A percentile compares a stretch with the other conserved stretches of the same genome.
These are phyloP conservation scores for Antheraea yamamai DNA, from an alignment of 2,888 invertebrate genomes.

Conservation along the genomic window DNA sequence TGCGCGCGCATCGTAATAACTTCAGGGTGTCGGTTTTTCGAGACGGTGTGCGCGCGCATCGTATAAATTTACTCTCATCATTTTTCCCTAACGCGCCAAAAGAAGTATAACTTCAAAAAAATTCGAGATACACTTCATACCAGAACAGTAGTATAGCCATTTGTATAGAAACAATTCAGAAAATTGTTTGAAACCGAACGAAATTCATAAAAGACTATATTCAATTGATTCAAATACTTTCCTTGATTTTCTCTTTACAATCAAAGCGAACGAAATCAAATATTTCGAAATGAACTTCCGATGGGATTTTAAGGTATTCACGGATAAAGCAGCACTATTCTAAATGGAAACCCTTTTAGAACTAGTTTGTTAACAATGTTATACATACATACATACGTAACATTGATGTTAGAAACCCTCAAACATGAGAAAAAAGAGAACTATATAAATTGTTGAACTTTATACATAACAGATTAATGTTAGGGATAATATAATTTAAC, in stretches of 20 bases:
- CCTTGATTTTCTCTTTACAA: conserved; percentile 16
- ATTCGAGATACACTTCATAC: not conserved
- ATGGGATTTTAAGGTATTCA: not conserved
- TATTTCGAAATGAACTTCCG: not conserved
- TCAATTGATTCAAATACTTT: conserved; percentile 28
- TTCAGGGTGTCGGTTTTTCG: no score
- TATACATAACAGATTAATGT: not conserved
- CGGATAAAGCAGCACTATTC: not conserved
- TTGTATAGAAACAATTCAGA: not conserved
- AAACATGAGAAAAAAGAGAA: not conserved
- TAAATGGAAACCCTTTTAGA: conserved; percentile 2
- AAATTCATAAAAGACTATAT: not conserved
- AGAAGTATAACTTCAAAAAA: no score
- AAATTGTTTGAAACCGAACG: conserved; percentile 1
- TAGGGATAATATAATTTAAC: not conserved
- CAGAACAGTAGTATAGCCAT: not conserved
- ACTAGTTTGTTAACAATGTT: not conserved
- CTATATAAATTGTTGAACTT: not conserved
- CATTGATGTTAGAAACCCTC: not conserved
- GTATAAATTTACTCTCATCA: no score
- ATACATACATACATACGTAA: not conserved
- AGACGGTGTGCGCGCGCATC: no score
- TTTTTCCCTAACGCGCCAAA: no score
- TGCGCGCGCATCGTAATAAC: no score
- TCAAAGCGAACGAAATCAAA: not conserved